These are phyloP conservation scores for Diplolepis rosae DNA, from an alignment of 2,888 invertebrate genomes.

Conservation along the genomic window DNA sequence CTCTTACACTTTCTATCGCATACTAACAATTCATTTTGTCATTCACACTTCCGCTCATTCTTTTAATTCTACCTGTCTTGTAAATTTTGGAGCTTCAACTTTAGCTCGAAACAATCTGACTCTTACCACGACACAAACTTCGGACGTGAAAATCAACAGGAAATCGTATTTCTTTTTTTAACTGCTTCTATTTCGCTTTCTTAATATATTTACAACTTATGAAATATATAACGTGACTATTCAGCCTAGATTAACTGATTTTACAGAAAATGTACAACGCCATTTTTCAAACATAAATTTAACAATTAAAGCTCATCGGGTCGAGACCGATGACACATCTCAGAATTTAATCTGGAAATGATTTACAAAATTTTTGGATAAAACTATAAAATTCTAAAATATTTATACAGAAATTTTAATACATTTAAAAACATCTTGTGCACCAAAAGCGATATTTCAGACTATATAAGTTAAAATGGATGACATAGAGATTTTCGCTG, in stretches of 20 bases:
- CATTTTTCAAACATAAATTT: constrained; percentile 28
- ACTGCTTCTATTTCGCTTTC: not conserved
- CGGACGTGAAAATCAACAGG: not conserved
- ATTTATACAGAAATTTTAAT: not conserved
- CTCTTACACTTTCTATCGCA: not conserved
- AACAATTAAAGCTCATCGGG: constrained; percentile 17
- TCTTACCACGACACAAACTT: not conserved
- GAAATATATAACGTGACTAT: constrained; percentile 68
- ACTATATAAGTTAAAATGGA: no score
- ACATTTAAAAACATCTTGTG: not conserved
- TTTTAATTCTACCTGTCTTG: constrained; percentile 1
- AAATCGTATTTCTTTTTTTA: not conserved
- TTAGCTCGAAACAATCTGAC: not conserved
- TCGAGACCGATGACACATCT: constrained; percentile 3
- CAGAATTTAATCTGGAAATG: not conserved
- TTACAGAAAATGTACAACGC: constrained; percentile 68
- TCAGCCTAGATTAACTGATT: constrained; percentile 61
- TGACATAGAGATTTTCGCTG: no score
- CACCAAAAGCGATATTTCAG: no score
- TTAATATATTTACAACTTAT: constrained; percentile 66
- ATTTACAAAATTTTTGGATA: not conserved
- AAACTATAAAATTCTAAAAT: constrained; percentile 1
- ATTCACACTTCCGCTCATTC: constrained; percentile 17
- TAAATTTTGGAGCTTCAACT: not conserved
- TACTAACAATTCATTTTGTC: not conserved